Evolutionary conservation across 2,888 invertebrate species (phyloP).

Genomic region (Eledona agricola): DNA sequence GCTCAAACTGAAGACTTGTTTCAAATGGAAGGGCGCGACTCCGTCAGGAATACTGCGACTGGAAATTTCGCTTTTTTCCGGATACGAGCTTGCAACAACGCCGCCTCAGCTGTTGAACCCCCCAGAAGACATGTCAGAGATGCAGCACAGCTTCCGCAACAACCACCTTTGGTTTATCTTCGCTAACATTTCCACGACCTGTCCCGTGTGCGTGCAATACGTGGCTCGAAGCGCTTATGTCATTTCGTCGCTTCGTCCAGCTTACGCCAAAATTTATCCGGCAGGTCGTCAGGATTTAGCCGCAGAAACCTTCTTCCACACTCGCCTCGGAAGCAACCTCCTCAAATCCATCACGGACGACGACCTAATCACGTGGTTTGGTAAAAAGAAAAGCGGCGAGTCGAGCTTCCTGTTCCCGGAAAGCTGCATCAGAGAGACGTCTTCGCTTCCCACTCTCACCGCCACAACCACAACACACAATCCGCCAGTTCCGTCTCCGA

Average conservation of each 20-base stretch:
- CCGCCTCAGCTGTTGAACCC: slow-evolving; percentile 64
- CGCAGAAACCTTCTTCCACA: slow-evolving; percentile 73
- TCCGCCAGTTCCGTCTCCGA: slow-evolving; percentile 38
- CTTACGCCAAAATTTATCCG: slow-evolving; percentile 71
- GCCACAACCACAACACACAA: slow-evolving; percentile 33
- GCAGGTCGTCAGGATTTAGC: slow-evolving; percentile 70
- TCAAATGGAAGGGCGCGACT: slow-evolving; percentile 71
- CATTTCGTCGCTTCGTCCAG: slow-evolving; percentile 70
- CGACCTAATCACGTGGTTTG: slow-evolving; percentile 74
- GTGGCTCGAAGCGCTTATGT: slow-evolving; percentile 69
- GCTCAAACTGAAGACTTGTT: slow-evolving; percentile 71
- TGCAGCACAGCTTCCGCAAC: slow-evolving; percentile 69
- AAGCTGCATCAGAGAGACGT: slow-evolving; percentile 32
- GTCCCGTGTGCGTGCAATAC: slow-evolving; percentile 72
- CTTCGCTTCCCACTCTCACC: slow-evolving; percentile 5
- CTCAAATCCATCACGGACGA: slow-evolving; percentile 71
- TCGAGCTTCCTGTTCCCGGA: slow-evolving; percentile 32
- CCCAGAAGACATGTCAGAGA: slow-evolving; percentile 68
- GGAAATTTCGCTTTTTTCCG: slow-evolving; percentile 71
- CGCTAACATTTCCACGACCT: slow-evolving; percentile 69
- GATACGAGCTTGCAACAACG: slow-evolving; percentile 68
- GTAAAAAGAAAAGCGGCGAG: slow-evolving; percentile 63
- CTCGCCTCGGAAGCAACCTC: slow-evolving; percentile 68
- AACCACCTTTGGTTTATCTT: slow-evolving; percentile 74
- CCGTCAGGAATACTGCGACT: slow-evolving; percentile 70